These are phyloP conservation scores for Montipora capitata DNA, from an alignment of 92 coral and sea anemone genomes.

Conservation along the genomic window DNA sequence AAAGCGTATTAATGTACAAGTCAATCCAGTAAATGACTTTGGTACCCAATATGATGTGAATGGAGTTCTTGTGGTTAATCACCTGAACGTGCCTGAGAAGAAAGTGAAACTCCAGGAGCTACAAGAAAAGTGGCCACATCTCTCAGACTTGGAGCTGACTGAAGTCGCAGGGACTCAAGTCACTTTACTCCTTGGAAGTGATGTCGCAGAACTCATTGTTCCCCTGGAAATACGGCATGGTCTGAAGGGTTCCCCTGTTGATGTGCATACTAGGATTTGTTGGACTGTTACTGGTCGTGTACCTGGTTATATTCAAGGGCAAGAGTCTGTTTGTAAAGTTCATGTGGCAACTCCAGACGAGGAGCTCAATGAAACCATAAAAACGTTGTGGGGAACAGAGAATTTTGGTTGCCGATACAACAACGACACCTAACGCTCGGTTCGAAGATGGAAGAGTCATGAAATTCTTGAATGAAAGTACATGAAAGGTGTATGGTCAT, in stretches of 20 bases:
- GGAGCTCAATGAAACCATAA: constrained; percentile 40
- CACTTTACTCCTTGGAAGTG: constrained; percentile 61
- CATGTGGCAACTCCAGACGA: constrained; percentile 53
- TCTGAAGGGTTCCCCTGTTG: constrained; percentile 65
- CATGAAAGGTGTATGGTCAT: constrained; percentile 49
- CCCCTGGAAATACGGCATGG: constrained; percentile 47
- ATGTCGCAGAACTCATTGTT: constrained; percentile 58
- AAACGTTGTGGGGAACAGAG: constrained; percentile 60
- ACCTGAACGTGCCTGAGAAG: constrained; percentile 43
- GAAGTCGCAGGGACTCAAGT: constrained; percentile 52
- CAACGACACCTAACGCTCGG: constrained; percentile 44
- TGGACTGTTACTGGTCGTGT: constrained; percentile 66
- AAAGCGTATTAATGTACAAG: constrained; percentile 52
- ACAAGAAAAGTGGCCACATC: constrained; percentile 61
- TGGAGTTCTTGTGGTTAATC: constrained; percentile 50
- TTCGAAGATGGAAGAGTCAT: constrained; percentile 55
- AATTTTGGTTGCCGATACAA: constrained; percentile 8
- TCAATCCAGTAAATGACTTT: constrained; percentile 41
- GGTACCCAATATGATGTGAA: constrained; percentile 49
- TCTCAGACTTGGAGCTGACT: constrained; percentile 55
- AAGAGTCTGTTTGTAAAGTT: constrained; percentile 32
- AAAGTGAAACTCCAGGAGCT: constrained; percentile 43
- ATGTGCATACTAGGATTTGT: constrained; percentile 52
- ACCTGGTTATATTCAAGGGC: constrained; percentile 42
- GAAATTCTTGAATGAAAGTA: constrained; percentile 38